Percentiles rank a stretch among this genome's conserved stretches.
phyloP scores from a whole-genome alignment of 1,140 invertebrate genomes.

The Mamestra configurata region DNA sequence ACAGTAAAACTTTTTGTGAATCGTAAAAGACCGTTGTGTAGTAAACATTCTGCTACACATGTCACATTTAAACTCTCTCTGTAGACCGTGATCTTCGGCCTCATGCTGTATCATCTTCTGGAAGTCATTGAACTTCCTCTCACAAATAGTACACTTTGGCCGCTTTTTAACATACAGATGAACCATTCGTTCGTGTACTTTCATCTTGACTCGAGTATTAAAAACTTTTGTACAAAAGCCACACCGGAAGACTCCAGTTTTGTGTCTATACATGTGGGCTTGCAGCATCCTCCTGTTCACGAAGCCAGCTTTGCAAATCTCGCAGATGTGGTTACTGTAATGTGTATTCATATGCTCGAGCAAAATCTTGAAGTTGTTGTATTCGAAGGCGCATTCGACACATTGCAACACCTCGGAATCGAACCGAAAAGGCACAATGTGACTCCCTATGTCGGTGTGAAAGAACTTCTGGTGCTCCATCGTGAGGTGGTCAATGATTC shows the following conservation, averaged over 20 bases:
- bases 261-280: constrained; percentile 59
- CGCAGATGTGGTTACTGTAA: constrained; percentile 70
- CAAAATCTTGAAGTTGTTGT: constrained; percentile 58
- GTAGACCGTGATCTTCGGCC: constrained; percentile 56
- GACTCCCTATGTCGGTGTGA: constrained; percentile 57
- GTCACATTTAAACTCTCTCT: constrained; percentile 45
- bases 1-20: constrained; percentile 29
- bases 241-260: constrained; percentile 61
- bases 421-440: constrained; percentile 69
- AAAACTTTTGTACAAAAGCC: constrained; percentile 61
- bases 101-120: constrained; percentile 60
- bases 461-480: constrained; percentile 56
- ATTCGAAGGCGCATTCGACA: constrained; percentile 52
- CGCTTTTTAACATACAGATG: constrained; percentile 57
- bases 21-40: background rate
- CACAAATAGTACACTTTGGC: constrained; percentile 65
- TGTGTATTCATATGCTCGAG: constrained; percentile 76
- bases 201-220: constrained; percentile 60
- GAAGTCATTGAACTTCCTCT: constrained; percentile 61
- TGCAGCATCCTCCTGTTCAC: constrained; percentile 59
- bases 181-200: constrained; percentile 60
- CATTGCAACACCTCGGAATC: constrained; percentile 59
- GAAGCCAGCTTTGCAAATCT: constrained; percentile 70
- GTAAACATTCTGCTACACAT: constrained; percentile 19
- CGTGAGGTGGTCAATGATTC: constrained; percentile 57